Evolutionary conservation across 1,140 invertebrate species (phyloP), one percentile per base, ranked within the genome.

Genomic region (Conus ventricosus): DNA sequence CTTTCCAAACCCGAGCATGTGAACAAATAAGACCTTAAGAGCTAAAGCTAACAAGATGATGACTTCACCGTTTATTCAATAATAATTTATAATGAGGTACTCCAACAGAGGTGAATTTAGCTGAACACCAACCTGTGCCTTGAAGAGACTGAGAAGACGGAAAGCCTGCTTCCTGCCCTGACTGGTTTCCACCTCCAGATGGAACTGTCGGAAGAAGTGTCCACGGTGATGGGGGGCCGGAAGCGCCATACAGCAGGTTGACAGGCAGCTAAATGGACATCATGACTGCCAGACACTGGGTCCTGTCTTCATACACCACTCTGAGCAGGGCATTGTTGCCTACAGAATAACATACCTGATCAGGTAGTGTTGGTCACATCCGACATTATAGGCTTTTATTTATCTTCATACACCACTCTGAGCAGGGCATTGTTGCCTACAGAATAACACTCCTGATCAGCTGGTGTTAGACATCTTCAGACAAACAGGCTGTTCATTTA

Each of bases 241-340:
- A 86, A 89, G 20, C 76, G 53, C 88, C 88, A 89, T 8, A 88
- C 88, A 60, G 82, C 67, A 55, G 71, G 20, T 84, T 55, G 54
- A 85, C 80, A 23, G 67, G 39, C 88, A 83, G 85, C 57, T n/a
- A 11, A 11, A 11, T 71, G 60, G 3, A 83, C 39, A 60, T 85
- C 86, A 10, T 55, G 80, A 20, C 23, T 27, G 17, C 85, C 67
- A 51, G 84, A 11, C 7, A 57, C 25, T n/a, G 27, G 20, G 39
- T 71, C 55, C 17, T 85, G 39, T 91, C 90, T 67, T 92, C 92
- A 89, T 90, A 92, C 57, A 92, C 13, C 53, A 90, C 53, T 51
- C 87, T 87, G 71, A 91, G 63, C 60, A 92, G 39, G 53, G 87
- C 89, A 81, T 91, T 88, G 23, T 89, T 53, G 51, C 92, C 90